Conservation (phyloP, 2,888 invertebrate species). For the Eucera pruinosa region DNA sequence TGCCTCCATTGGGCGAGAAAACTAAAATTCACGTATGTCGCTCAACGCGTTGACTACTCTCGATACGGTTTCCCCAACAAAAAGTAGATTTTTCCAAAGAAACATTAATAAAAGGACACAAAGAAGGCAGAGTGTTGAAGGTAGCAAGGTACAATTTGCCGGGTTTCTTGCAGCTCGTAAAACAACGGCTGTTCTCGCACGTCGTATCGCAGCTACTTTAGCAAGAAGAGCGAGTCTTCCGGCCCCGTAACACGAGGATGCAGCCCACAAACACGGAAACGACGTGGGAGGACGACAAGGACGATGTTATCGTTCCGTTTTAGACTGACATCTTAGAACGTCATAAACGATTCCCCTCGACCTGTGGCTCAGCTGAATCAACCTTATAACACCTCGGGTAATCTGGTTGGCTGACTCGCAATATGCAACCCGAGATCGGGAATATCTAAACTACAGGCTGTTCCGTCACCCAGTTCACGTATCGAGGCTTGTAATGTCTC, state of each 20-base stretch:
- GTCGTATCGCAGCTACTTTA: conserved; percentile 27
- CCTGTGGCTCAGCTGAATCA: conserved; percentile 69
- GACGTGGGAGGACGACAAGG: conserved; percentile 52
- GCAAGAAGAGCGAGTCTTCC: conserved; percentile 3
- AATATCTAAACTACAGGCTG: conserved; percentile 69
- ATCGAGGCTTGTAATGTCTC: conserved; percentile 23
- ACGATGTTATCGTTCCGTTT: conserved; percentile 65
- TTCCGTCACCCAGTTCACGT: conserved; percentile 32
- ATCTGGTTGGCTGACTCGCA: conserved; percentile 68
- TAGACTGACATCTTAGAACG: conserved; percentile 77
- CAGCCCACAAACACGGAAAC: conserved; percentile 71
- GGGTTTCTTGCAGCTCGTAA: not conserved
- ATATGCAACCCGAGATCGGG: conserved; percentile 60
- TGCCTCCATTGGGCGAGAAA: too few relatives aligned
- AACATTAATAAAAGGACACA: not conserved
- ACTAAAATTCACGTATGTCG: too few relatives aligned
- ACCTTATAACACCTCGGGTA: conserved; percentile 73
- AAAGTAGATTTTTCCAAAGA: too few relatives aligned
- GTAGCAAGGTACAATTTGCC: not conserved
- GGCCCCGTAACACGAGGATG: conserved; percentile 66
- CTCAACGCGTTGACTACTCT: too few relatives aligned
- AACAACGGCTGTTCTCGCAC: not conserved
- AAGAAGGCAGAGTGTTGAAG: not conserved
- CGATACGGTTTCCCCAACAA: too few relatives aligned
- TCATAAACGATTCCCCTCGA: conserved; percentile 77